Evolutionary conservation across 2,888 invertebrate genomes (phyloP).

Genomic region (Thysanoteuthis rhombus): DNA sequence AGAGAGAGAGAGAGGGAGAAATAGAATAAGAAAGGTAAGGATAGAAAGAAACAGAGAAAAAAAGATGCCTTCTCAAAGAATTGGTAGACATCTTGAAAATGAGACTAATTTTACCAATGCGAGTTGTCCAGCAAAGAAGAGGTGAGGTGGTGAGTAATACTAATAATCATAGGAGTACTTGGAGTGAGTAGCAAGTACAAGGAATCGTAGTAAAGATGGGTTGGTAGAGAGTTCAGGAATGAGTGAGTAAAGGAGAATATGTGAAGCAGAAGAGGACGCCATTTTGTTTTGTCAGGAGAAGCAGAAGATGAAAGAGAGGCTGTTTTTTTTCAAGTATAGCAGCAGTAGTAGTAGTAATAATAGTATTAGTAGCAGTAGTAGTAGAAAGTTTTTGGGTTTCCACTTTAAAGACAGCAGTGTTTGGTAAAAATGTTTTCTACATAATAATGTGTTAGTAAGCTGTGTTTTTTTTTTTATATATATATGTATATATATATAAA

Average conservation of each 20-base stretch:
- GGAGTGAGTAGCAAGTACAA: not conserved
- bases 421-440: not conserved
- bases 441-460: not conserved
- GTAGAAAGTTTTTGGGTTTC: constrained; percentile 13
- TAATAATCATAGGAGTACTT: not conserved
- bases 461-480: not conserved
- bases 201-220: not conserved
- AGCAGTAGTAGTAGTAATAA: constrained; percentile 21
- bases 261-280: constrained; percentile 28
- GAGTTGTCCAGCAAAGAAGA: not conserved
- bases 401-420: constrained; percentile 12
- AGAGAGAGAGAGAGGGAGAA: not conserved
- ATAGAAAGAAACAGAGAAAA: not conserved
- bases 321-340: not conserved
- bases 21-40: not conserved
- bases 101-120: not conserved
- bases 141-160: not conserved
- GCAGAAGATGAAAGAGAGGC: constrained; percentile 30
- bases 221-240: constrained; percentile 12
- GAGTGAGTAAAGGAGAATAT: constrained; percentile 12
- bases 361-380: constrained; percentile 16
- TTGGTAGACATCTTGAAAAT: not conserved
- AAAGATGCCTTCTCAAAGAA: not conserved
- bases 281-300: not conserved
- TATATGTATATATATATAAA: not conserved